Base-by-base conservation (phyloP, 2,113 vertebrate genomes). In the Toxostoma redivivum region DNA sequence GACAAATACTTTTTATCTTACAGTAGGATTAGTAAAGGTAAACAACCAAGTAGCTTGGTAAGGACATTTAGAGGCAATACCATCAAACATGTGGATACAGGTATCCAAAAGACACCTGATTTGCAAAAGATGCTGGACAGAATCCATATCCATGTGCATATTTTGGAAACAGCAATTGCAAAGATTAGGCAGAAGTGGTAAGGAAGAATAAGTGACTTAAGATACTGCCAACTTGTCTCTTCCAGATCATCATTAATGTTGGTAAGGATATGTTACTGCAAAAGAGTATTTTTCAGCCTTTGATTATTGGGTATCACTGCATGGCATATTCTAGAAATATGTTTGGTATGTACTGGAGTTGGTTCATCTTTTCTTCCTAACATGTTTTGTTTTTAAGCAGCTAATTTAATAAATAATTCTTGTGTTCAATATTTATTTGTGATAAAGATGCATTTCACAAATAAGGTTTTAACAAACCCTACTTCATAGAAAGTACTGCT, bases 371-470 rank as follows among this genome's bases (percentile, higher is more conserved):
- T 37, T 56, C 18, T 37, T 12, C 14, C 30, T 56, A 30, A 35
- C 4, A 3, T 22, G 10, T 12, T 50, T 83, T 54, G 30, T 54
- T 71, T 12, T 71, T 45, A n/a, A 79, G n/a, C 28, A 76, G 3
- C 12, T 1, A 0, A 19, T 64, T 45, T 27, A 12, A 56, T n/a
- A 73, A 67, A 38, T 9, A 0, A 27, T 61, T n/a, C 3, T 31
- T 67, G 15, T 4, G 3, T 80, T 89, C 31, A 58, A 0, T 33
- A 19, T 9, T 58, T 37, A 4, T 4, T 42, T 45, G 33, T 53
- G 58, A 27, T 78, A 47, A 67, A 72, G 6, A 27, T 38, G 13
- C 2, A 10, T 71, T 67, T 65, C 20, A n/a, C 4, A 48, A 17
- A 12, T 48, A 57, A 5, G 10, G 5, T 62, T 85, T 60, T 67